Conservation (phyloP, 2,113 vertebrate genomes). For the Aplodontia rufa region DNA sequence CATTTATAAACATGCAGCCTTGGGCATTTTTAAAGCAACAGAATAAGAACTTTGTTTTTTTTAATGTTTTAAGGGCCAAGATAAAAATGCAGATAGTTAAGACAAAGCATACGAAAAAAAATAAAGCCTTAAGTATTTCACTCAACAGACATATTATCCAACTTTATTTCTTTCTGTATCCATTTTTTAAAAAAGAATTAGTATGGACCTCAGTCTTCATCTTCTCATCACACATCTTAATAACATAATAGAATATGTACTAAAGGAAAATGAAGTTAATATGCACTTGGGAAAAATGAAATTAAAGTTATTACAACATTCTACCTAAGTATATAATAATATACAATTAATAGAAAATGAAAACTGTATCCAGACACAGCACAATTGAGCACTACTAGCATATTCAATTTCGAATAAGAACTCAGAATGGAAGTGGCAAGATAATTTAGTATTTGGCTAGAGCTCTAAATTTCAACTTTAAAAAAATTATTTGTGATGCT, state of each 20-base stretch:
- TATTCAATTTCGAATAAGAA: background rate
- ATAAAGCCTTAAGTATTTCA: background rate
- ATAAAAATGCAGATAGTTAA: constrained; percentile 20
- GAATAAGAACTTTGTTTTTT: background rate
- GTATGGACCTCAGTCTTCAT: background rate
- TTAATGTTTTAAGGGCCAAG: background rate
- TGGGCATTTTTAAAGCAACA: background rate
- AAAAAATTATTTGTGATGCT: background rate
- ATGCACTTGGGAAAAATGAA: background rate
- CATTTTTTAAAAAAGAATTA: background rate
- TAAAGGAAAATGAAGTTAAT: constrained; percentile 32
- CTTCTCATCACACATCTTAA: background rate
- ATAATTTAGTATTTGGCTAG: background rate
- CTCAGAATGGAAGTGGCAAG: background rate
- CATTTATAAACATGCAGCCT: background rate
- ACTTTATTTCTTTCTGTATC: constrained; percentile 6
- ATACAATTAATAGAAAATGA: background rate
- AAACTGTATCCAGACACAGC: background rate
- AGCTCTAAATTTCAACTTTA: background rate
- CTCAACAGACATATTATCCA: background rate
- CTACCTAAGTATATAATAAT: background rate
- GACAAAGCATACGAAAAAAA: background rate
- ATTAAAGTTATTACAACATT: background rate
- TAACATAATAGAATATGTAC: background rate
- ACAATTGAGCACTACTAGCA: background rate